These are phyloP conservation scores for Mallotus villosus DNA, from an alignment of 2,797 vertebrate species.

Conservation along the genomic window DNA sequence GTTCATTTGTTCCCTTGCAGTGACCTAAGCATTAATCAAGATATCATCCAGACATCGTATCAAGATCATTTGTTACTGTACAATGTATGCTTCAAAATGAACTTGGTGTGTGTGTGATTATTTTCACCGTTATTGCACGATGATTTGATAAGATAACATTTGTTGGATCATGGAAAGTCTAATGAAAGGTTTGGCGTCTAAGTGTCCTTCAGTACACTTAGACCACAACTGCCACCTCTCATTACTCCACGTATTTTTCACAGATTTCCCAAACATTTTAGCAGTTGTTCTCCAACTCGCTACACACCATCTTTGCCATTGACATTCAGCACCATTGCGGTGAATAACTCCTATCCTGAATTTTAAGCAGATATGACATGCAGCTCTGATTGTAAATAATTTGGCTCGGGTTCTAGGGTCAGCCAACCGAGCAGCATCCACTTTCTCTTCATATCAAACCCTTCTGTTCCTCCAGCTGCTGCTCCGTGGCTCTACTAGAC, in stretches of 20 bases:
- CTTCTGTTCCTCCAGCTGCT: constrained; percentile 77
- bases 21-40: constrained; percentile 3
- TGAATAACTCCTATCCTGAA: constrained; percentile 60
- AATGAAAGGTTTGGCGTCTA: constrained; percentile 57
- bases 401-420: constrained; percentile 68
- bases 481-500: constrained; percentile 49
- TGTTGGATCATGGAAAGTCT: constrained; percentile 63
- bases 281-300: constrained; percentile 21
- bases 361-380: constrained; percentile 74
- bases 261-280: constrained; percentile 40
- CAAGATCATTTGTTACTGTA: no score
- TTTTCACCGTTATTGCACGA: constrained; percentile 15
- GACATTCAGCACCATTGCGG: constrained; percentile 62
- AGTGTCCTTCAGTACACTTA: constrained; percentile 37
- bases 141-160: constrained; percentile 55
- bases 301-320: constrained; percentile 53
- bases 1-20: not conserved
- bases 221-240: constrained; percentile 58
- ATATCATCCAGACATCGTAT: no score
- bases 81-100: constrained; percentile 41
- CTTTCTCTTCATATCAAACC: constrained; percentile 67
- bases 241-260: constrained; percentile 50
- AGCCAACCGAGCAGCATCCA: constrained; percentile 58
- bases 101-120: constrained; percentile 6
- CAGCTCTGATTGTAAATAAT: constrained; percentile 76